phyloP scores from a whole-genome alignment of 2,113 vertebrate genomes.

The Paradoxurus hermaphroditus region DNA sequence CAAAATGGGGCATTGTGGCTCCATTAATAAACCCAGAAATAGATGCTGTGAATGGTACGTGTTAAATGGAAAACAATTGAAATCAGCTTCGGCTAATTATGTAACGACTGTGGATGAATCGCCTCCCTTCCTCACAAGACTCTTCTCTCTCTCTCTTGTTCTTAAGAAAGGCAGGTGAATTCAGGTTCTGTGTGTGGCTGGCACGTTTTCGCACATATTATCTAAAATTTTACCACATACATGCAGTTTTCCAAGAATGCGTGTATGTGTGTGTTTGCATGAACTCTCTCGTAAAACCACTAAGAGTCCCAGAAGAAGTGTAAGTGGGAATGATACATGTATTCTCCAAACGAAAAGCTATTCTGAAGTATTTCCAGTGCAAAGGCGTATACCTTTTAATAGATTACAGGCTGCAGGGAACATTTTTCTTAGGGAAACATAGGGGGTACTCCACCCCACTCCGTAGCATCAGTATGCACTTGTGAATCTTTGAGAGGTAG shows the following conservation, averaged over 20 bases:
- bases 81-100: constrained; percentile 19
- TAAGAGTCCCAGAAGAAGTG: not conserved
- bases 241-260: not conserved
- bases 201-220: not conserved
- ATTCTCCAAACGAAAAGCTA: not conserved
- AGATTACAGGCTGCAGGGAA: not conserved
- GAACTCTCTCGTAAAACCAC: not conserved
- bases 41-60: not conserved
- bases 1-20: not conserved
- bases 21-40: not conserved
- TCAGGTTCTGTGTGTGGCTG: not conserved
- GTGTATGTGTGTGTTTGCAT: not conserved
- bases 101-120: not conserved
- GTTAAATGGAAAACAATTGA: not conserved
- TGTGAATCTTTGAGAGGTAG: not conserved
- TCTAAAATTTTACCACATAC: not conserved
- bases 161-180: not conserved
- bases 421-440: not conserved
- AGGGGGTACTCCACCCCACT: not conserved
- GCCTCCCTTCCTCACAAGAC: not conserved
- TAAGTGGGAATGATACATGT: not conserved
- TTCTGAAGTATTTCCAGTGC: not conserved
- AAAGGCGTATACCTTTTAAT: not conserved
- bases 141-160: not conserved
- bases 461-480: not conserved